Percentiles rank a stretch among this genome's conserved stretches.
Evolutionary conservation across 2,797 vertebrate genomes (phyloP).

Genomic region (Fratercula arctica): DNA sequence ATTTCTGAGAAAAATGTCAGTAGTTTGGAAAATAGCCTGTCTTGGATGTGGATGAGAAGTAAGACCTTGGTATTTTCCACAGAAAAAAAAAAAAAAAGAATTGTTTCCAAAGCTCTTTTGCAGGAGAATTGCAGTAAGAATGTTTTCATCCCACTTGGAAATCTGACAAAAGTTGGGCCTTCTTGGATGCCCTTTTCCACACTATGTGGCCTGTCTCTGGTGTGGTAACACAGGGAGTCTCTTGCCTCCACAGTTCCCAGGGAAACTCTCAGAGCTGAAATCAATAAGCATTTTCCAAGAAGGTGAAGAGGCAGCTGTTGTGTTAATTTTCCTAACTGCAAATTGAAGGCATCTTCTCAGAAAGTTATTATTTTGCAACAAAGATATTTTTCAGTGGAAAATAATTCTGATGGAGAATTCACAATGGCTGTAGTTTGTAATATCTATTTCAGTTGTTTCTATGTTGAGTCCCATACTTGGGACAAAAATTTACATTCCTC

Average conservation of each 20-base stretch:
- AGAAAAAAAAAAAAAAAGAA: not conserved
- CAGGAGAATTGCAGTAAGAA: not conserved
- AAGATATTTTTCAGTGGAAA: not conserved
- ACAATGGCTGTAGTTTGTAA: not conserved
- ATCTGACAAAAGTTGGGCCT: not conserved
- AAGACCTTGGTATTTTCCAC: slow-evolving; percentile 1
- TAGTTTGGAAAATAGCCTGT: not conserved
- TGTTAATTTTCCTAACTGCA: not conserved
- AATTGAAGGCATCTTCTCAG: not conserved
- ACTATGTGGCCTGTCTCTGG: not conserved
- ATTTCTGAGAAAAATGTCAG: not conserved
- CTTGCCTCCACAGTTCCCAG: not conserved
- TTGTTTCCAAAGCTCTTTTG: not conserved
- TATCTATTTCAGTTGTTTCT: not conserved
- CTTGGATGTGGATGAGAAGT: slow-evolving; percentile 3
- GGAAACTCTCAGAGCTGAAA: not conserved
- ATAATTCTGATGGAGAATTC: not conserved
- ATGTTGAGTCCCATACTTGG: not conserved
- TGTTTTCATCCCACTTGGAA: not conserved
- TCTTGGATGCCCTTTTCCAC: not conserved
- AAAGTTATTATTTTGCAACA: not conserved
- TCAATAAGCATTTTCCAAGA: not conserved
- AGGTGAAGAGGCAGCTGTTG: not conserved
- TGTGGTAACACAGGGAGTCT: not conserved
- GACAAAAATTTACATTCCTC: not conserved